Percentiles rank a stretch among this genome's conserved stretches.
These are phyloP conservation scores for Lutjanus campechanus DNA, from an alignment of 2,797 vertebrate species.

Conservation along the genomic window DNA sequence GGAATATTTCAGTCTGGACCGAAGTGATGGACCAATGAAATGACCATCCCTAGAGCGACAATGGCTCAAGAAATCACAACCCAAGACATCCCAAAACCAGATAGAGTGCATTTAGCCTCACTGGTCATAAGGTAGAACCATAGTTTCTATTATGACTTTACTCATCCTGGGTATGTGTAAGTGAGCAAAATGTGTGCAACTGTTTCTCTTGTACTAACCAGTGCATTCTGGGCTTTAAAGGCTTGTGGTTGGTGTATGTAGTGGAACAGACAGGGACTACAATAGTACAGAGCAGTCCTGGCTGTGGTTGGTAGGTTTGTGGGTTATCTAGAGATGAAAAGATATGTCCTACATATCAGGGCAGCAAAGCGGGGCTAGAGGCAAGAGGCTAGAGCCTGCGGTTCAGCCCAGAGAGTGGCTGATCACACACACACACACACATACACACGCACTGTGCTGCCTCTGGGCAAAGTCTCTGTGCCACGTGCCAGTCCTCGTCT, in stretches of 20 bases:
- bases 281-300: neutral
- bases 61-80: too few relatives aligned
- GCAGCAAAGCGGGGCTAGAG: conserved; percentile 35
- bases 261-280: neutral
- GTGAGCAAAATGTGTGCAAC: neutral
- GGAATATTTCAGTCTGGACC: too few relatives aligned
- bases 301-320: conserved; percentile 37
- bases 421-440: conserved; percentile 31
- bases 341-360: conserved; percentile 69
- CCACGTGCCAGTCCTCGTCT: conserved; percentile 76
- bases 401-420: conserved; percentile 42
- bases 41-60: too few relatives aligned
- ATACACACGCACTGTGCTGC: conserved; percentile 35
- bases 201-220: neutral
- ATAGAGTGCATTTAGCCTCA: too few relatives aligned
- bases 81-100: too few relatives aligned
- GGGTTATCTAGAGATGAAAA: conserved; percentile 56
- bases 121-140: too few relatives aligned
- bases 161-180: neutral
- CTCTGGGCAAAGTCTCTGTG: conserved; percentile 66
- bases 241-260: neutral
- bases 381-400: conserved; percentile 50
- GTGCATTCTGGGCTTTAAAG: neutral
- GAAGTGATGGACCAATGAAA: too few relatives aligned
- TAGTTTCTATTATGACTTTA: too few relatives aligned